phyloP scores from a whole-genome alignment of 2,113 vertebrate genomes.

The Oreochromis tanganicae region DNA sequence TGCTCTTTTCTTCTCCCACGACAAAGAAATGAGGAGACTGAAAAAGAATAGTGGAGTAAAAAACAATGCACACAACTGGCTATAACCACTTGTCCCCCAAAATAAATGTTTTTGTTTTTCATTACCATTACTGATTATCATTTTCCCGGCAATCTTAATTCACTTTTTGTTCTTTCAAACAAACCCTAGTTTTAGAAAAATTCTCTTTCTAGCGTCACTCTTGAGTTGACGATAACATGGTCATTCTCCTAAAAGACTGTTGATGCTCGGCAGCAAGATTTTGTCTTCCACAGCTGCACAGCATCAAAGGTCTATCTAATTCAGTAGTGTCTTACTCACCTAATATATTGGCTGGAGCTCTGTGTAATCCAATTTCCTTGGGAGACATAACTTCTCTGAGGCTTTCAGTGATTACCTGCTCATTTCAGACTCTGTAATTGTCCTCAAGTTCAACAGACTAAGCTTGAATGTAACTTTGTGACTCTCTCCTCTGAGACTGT shows the following conservation, averaged over 20 bases:
- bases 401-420: constrained; percentile 38
- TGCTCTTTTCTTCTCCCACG: not conserved
- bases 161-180: not conserved
- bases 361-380: constrained; percentile 40
- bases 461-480: constrained; percentile 11
- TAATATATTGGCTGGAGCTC: constrained; percentile 14
- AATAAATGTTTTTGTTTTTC: not conserved
- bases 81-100: not conserved
- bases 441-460: constrained; percentile 17
- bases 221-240: not conserved
- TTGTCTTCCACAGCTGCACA: constrained; percentile 9
- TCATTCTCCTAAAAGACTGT: not conserved
- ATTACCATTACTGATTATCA: not conserved
- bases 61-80: not conserved
- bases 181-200: not conserved
- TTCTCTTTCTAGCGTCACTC: not conserved
- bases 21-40: not conserved
- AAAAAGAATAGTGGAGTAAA: not conserved
- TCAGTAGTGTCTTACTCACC: constrained; percentile 4
- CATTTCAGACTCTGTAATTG: constrained; percentile 22
- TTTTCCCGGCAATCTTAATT: not conserved
- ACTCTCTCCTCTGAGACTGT: not conserved
- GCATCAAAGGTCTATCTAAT: constrained; percentile 14
- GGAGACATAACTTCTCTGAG: constrained; percentile 23
- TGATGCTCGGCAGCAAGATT: not conserved